phyloP scores from a whole-genome alignment of 2,113 vertebrate genomes.

The Mormyrus lacerda region DNA sequence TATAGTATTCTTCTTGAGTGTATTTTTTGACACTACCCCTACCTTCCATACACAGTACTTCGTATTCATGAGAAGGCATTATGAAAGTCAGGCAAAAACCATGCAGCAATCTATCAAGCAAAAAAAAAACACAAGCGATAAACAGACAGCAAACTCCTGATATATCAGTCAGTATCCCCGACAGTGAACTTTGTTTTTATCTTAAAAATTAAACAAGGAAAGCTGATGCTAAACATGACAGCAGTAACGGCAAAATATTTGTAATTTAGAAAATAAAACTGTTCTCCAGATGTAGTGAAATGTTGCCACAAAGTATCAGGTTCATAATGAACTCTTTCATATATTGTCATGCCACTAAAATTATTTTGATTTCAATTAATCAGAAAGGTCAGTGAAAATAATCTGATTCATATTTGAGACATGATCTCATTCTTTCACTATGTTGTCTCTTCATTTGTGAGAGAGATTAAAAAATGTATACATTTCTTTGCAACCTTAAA shows the following conservation, averaged over 20 bases:
- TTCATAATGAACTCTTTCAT: not conserved
- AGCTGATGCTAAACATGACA: not conserved
- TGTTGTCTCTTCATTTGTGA: not conserved
- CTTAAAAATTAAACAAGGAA: not conserved
- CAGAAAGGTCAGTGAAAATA: not conserved
- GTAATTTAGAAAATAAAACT: not conserved
- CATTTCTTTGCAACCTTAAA: not conserved
- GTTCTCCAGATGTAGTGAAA: not conserved
- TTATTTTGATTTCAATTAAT: not conserved
- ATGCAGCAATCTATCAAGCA: not conserved
- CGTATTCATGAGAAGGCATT: not conserved
- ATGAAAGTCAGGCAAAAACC: not conserved
- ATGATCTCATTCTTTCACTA: not conserved
- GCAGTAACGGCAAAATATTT: not conserved
- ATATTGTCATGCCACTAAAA: not conserved
- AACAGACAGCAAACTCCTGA: not conserved
- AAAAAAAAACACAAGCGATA: not conserved
- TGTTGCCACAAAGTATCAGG: not conserved
- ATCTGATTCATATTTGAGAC: not conserved
- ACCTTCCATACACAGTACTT: not conserved
- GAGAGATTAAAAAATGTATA: not conserved
- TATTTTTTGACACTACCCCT: not conserved
- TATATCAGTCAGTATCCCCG: not conserved
- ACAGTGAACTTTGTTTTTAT: not conserved
- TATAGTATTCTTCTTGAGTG: not conserved